Conservation (phyloP, 2,113 vertebrate genomes). For the Gobiocypris rarus region DNA sequence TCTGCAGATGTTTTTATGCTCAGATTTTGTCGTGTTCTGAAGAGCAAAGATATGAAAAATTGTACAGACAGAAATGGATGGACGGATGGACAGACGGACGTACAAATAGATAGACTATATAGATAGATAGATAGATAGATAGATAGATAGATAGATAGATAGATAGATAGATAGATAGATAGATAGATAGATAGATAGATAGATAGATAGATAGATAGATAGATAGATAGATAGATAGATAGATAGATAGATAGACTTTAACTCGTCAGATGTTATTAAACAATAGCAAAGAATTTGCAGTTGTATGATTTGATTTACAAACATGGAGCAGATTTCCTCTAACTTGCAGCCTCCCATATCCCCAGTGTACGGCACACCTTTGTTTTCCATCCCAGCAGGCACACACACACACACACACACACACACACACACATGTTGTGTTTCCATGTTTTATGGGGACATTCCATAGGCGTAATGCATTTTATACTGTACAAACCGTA, state of each 20-base stretch:
- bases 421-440: background rate
- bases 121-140: background rate
- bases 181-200: background rate
- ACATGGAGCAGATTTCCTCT: conserved; percentile 41
- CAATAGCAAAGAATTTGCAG: conserved; percentile 2
- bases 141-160: background rate
- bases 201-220: background rate
- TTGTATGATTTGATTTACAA: background rate
- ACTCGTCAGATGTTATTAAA: background rate
- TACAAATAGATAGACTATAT: background rate
- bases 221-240: background rate
- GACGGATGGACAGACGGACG: background rate
- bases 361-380: conserved; percentile 39
- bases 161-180: background rate
- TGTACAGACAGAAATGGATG: background rate
- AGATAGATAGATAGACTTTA: background rate
- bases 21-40: background rate
- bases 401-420: background rate
- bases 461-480: too few species aligned
- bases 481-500: too few species aligned
- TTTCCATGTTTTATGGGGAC: too few species aligned
- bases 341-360: conserved; percentile 4
- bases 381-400: conserved; percentile 24
- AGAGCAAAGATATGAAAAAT: background rate
- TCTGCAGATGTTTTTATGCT: background rate